These are phyloP conservation scores for Acanthiza pusilla DNA, from an alignment of 2,797 vertebrate species.

Conservation along the genomic window DNA sequence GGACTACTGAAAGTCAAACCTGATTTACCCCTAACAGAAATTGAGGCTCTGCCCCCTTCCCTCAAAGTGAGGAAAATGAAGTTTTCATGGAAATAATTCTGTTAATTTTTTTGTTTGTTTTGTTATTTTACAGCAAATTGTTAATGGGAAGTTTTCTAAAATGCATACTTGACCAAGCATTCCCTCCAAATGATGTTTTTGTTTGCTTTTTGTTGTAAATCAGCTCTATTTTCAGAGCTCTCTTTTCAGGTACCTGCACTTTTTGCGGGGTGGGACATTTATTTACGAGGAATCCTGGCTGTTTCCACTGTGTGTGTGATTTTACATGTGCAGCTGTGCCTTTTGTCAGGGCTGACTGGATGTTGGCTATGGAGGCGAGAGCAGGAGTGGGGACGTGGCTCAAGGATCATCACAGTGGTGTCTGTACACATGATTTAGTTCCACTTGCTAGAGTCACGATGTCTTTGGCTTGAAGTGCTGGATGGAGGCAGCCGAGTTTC, in stretches of 20 bases:
- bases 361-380: not conserved
- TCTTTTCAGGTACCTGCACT: not conserved
- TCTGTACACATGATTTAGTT: conserved; percentile 23
- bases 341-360: not conserved
- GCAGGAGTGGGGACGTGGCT: conserved; percentile 1
- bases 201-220: not conserved
- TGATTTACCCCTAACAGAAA: not conserved
- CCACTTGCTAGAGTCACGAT: not conserved
- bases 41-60: not conserved
- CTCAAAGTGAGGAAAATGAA: not conserved
- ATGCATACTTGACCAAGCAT: not conserved
- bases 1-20: not conserved
- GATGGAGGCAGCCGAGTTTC: not conserved
- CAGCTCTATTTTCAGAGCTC: not conserved
- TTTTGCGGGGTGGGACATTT: not conserved
- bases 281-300: not conserved
- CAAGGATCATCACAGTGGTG: not conserved
- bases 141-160: not conserved
- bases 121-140: not conserved
- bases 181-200: not conserved
- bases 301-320: not conserved
- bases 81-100: not conserved
- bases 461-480: not conserved
- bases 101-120: not conserved
- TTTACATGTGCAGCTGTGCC: not conserved